A percentile compares a stretch with the other conserved stretches of the same genome.
These are phyloP conservation scores for Scaptomyza reducta DNA, from an alignment of 2,888 invertebrate genomes.

Conservation along the genomic window DNA sequence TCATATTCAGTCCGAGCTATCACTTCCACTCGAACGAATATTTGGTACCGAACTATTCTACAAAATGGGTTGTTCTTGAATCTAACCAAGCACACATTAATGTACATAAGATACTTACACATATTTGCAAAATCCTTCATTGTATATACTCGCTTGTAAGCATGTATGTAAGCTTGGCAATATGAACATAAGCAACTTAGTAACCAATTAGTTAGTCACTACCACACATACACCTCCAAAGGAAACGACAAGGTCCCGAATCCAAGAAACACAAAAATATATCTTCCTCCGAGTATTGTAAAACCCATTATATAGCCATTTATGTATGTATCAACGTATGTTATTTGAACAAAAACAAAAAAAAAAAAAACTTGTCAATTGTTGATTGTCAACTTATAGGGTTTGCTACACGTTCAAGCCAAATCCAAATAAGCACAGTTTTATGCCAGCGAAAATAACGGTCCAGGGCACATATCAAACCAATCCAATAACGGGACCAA, in stretches of 20 bases:
- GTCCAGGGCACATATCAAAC: slow-evolving; percentile 82
- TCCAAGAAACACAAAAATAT: neutral
- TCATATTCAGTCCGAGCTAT: neutral
- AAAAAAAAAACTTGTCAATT: slow-evolving; percentile 13
- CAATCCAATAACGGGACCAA: slow-evolving; percentile 82
- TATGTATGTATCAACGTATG: neutral
- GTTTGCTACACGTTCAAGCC: slow-evolving; percentile 83
- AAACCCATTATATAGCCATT: slow-evolving; percentile 12
- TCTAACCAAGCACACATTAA: neutral
- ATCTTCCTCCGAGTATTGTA: slow-evolving; percentile 7
- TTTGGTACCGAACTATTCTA: neutral
- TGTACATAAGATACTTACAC: slow-evolving; percentile 22
- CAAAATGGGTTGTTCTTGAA: neutral
- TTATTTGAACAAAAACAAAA: slow-evolving; percentile 3
- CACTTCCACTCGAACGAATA: no score
- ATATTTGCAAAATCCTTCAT: slow-evolving; percentile 27
- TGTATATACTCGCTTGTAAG: slow-evolving; percentile 14
- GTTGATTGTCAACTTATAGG: slow-evolving; percentile 74
- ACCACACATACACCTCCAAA: neutral
- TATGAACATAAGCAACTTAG: slow-evolving; percentile 10
- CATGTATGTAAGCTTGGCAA: neutral
- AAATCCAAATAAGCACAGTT: slow-evolving; percentile 83
- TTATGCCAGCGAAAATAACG: slow-evolving; percentile 82
- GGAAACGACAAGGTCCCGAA: neutral
- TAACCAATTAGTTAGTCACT: slow-evolving; percentile 3